These are phyloP conservation scores for Hydrozoanthus gracilis DNA, from an alignment of 92 coral and sea anemone genomes.

Conservation along the genomic window DNA sequence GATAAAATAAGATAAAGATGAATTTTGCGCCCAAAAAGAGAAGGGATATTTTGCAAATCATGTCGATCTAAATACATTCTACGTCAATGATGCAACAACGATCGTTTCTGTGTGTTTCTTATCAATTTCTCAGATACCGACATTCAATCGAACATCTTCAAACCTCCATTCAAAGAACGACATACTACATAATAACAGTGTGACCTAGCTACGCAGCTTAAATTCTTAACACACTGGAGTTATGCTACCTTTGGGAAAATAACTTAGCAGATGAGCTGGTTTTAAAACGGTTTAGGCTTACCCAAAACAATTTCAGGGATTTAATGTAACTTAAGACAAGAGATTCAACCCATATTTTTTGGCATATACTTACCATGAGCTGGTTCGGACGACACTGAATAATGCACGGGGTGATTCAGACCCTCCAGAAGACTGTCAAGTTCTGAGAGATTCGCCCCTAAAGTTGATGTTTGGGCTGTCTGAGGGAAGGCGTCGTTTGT, in stretches of 20 bases:
- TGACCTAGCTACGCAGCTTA: not conserved
- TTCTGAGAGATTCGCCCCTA: constrained; percentile 94
- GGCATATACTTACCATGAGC: not conserved
- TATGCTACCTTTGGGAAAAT: constrained; percentile 12
- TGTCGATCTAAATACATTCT: not conserved
- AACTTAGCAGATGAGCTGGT: not conserved
- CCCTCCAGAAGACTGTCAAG: constrained; percentile 93
- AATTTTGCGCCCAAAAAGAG: not conserved
- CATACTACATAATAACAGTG: not conserved
- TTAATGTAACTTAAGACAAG: not conserved
- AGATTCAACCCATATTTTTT: not conserved
- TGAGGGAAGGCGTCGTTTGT: constrained; percentile 66
- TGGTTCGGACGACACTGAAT: constrained; percentile 55
- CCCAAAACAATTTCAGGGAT: constrained; percentile 9
- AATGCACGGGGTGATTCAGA: constrained; percentile 74
- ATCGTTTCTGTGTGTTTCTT: not conserved
- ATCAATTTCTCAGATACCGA: not conserved
- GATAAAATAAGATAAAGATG: not conserved
- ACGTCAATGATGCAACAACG: not conserved
- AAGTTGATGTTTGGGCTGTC: constrained; percentile 72
- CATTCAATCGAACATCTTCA: not conserved
- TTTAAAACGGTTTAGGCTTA: not conserved
- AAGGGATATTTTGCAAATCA: constrained; percentile 11
- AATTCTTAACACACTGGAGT: constrained; percentile 1
- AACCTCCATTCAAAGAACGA: not conserved